phyloP scores from a whole-genome alignment of 2,888 invertebrate genomes.

The Ophioninae sp. region DNA sequence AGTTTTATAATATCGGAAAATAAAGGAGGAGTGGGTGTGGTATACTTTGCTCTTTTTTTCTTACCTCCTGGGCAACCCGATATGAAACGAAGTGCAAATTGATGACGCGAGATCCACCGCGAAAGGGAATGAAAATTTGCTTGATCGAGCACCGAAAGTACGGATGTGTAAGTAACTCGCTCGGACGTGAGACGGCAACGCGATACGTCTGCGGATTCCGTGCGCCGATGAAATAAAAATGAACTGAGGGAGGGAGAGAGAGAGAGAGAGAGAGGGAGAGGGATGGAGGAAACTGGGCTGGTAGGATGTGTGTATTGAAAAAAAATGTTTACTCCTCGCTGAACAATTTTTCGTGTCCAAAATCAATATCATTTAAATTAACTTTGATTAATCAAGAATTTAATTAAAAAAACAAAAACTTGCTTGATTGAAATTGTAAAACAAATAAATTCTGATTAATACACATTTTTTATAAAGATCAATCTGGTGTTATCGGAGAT shows the following conservation, averaged over 20 bases:
- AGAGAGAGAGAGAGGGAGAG: slow-evolving; percentile 31
- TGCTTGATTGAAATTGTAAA: too few species aligned
- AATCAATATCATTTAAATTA: too few species aligned
- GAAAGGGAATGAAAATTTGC: slow-evolving; percentile 68
- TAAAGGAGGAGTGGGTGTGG: background rate
- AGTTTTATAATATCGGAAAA: too few species aligned
- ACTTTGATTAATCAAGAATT: too few species aligned
- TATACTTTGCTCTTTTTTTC: slow-evolving; percentile 68
- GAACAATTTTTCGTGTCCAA: too few species aligned
- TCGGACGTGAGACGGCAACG: slow-evolving; percentile 77
- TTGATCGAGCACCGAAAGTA: slow-evolving; percentile 59
- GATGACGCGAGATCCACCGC: slow-evolving; percentile 71
- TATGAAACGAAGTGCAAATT: slow-evolving; percentile 79
- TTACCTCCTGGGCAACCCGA: slow-evolving; percentile 74
- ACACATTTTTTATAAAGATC: too few species aligned
- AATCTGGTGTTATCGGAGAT: too few species aligned
- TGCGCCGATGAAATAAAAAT: slow-evolving; percentile 58
- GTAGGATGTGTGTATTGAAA: slow-evolving; percentile 28
- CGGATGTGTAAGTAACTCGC: slow-evolving; percentile 69
- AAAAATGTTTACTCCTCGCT: too few species aligned
- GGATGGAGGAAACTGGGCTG: slow-evolving; percentile 13
- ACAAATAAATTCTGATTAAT: too few species aligned
- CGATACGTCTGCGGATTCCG: slow-evolving; percentile 78
- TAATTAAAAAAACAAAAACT: too few species aligned
- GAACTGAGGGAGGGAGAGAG: slow-evolving; percentile 21